Base-by-base conservation (phyloP, 2,797 vertebrate species). In the Rousettus madagascariensis region DNA sequence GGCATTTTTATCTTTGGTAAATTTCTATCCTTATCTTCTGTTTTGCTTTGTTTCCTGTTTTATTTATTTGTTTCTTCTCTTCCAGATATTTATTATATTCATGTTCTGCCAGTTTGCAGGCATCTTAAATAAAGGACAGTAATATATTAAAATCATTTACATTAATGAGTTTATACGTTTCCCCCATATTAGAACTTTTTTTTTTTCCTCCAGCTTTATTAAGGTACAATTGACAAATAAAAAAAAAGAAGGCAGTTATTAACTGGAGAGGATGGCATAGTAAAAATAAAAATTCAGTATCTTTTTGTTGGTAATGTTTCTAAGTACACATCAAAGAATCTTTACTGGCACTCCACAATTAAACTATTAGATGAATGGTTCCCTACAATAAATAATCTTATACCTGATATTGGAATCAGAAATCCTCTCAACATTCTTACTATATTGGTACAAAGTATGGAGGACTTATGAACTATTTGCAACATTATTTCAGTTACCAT, bases 351-450 rank as follows among this genome's bases (percentile, higher is more conserved):
- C 6, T 13, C 26, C 16, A 9, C 30, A 61, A 86, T n/a, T 33
- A 4, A 71, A 65, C 8, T 10, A 55, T 63, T 53, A 57, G 5
- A 46, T 55, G 10, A 55, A 51, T 43, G 20, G 11, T 38, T 63
- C 16, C 68, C 33, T 51, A 46, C 1, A 57, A 49, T 33, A 51
- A n/a, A 49, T 28, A 51, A n/a, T 79, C 15, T 11, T 51, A 53
- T 2, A 41, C 10, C 9, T 74, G 24, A 20, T 43, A 66, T 97
- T 97, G 91, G 84, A 98, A 97, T 97, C 93, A 98, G 96, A 97
- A 98, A 79, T 7, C 17, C 24, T 28, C 82, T 26, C 98, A 96
- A 97, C 95, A 96, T 96, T 98, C 96, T 97, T 24, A 36, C 59
- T 13, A 77, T 17, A 61, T 17, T 57, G 92, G 78, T 95, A 84